These are phyloP conservation scores for Oasisia sp. DNA, from an alignment of 2,888 invertebrate genomes.

Conservation along the genomic window DNA sequence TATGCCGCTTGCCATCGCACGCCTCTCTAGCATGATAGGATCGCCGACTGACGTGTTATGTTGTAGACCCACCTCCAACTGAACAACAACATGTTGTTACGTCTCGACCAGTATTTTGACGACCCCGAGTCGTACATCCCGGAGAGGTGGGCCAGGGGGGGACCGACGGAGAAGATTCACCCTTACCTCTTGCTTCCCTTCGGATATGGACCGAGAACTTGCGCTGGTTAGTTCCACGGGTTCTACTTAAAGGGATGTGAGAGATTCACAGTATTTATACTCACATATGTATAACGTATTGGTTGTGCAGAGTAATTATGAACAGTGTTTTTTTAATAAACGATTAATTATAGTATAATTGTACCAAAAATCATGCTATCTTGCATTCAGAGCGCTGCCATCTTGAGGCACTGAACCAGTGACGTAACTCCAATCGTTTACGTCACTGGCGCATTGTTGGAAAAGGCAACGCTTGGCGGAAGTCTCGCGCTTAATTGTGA, in stretches of 20 bases:
- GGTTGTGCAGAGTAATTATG: too few relatives aligned
- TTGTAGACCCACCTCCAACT: constrained; percentile 65
- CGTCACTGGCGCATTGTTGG: too few relatives aligned
- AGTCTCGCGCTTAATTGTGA: too few relatives aligned
- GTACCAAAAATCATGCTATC: too few relatives aligned
- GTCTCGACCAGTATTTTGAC: constrained; percentile 71
- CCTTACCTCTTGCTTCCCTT: constrained; percentile 70
- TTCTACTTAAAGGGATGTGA: background rate
- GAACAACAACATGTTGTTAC: constrained; percentile 63
- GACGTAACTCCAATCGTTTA: too few relatives aligned
- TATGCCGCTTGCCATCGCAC: background rate
- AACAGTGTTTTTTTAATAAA: too few relatives aligned
- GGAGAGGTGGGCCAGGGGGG: constrained; percentile 79
- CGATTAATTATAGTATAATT: too few relatives aligned
- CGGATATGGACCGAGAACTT: constrained; percentile 70
- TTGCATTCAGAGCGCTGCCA: too few relatives aligned
- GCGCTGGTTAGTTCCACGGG: constrained; percentile 61
- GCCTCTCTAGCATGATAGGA: background rate
- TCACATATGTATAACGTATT: too few relatives aligned
- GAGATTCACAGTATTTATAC: too few relatives aligned
- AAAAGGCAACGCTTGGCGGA: too few relatives aligned
- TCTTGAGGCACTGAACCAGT: too few relatives aligned
- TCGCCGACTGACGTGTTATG: background rate
- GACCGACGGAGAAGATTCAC: constrained; percentile 59
- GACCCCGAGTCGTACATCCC: constrained; percentile 76